Evolutionary conservation across 92 coral and sea anemone species (phyloP).

Genomic region (Muricea muricata): DNA sequence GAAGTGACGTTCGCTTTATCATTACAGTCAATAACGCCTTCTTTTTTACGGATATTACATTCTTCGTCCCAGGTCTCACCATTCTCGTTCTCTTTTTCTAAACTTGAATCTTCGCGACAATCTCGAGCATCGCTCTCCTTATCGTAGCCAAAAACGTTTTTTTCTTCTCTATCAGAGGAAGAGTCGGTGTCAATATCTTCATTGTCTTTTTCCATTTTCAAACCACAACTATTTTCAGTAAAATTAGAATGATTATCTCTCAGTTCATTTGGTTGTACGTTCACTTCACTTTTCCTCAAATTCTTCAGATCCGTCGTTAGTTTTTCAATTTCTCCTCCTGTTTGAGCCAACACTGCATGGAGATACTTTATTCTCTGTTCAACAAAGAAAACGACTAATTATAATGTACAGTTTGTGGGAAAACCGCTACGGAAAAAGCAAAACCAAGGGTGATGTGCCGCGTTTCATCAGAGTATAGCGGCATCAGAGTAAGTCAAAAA

Average conservation of each 20-base stretch:
- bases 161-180: background rate
- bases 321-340: slow-evolving; percentile 45
- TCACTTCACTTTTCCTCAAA: slow-evolving; percentile 8
- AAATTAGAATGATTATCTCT: background rate
- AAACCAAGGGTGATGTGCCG: too few relatives aligned
- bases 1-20: background rate
- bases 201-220: background rate
- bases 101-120: background rate
- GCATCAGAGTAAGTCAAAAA: too few relatives aligned
- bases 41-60: background rate
- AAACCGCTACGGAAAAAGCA: too few relatives aligned
- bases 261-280: background rate
- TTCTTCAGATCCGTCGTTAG: slow-evolving; percentile 24
- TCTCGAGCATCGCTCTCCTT: background rate
- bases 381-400: background rate
- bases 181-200: background rate
- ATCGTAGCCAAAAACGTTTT: background rate
- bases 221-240: too few relatives aligned
- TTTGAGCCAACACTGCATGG: slow-evolving; percentile 28
- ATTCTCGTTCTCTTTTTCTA: background rate
- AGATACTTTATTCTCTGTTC: slow-evolving; percentile 30
- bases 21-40: background rate
- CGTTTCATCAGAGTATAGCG: too few relatives aligned
- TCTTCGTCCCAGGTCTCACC: background rate
- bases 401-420: too few relatives aligned